These are phyloP conservation scores for Drosophila cardini DNA, from an alignment of 1,140 invertebrate species.

Conservation along the genomic window DNA sequence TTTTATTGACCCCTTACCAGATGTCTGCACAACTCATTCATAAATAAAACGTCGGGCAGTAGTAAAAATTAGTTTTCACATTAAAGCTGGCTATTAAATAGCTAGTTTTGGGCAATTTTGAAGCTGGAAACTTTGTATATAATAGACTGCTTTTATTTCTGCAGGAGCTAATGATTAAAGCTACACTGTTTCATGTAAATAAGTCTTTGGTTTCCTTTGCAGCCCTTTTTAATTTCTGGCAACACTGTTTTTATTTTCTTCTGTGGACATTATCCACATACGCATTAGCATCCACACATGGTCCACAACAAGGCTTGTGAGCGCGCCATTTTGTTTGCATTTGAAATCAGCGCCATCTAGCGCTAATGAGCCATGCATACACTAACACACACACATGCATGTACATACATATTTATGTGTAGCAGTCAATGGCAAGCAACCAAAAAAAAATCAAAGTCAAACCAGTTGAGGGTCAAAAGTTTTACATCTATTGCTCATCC, in stretches of 20 bases:
- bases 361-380: conserved; percentile 65
- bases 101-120: too few relatives aligned
- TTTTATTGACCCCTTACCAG: conserved; percentile 44
- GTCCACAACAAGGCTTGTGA: conserved; percentile 53
- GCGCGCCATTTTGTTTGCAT: conserved; percentile 57
- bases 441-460: conserved; percentile 43
- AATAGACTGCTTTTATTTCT: too few relatives aligned
- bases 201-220: too few relatives aligned
- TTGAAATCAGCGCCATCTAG: conserved; percentile 64
- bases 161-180: too few relatives aligned
- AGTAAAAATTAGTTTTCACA: too few relatives aligned
- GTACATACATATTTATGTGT: neutral
- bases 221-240: neutral
- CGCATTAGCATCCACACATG: conserved; percentile 19
- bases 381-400: conserved; percentile 24
- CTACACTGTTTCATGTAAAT: too few relatives aligned
- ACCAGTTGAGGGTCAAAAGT: conserved; percentile 51
- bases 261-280: conserved; percentile 12
- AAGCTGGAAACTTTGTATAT: too few relatives aligned
- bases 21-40: conserved; percentile 59
- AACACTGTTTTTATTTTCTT: too few relatives aligned
- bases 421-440: neutral
- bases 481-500: conserved; percentile 44
- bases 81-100: too few relatives aligned
- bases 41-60: conserved; percentile 53